Evolutionary conservation across 2,888 invertebrate genomes (phyloP).

Genomic region (Cinara cedri): DNA sequence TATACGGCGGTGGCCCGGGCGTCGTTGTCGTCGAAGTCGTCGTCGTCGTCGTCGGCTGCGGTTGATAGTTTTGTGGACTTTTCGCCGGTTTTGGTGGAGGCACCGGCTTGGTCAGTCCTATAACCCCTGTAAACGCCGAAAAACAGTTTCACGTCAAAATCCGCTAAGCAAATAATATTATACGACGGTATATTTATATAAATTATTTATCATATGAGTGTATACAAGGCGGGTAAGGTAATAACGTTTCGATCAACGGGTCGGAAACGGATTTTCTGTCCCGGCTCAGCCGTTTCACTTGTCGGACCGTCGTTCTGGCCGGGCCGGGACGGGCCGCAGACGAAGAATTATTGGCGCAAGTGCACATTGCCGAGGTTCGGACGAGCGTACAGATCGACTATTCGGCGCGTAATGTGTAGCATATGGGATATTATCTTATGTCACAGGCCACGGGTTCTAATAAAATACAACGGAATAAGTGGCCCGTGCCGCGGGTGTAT

Average conservation of each 20-base stretch:
- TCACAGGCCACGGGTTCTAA: conserved; percentile 32
- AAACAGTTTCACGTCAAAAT: not conserved
- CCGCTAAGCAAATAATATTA: no score
- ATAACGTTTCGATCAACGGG: conserved; percentile 38
- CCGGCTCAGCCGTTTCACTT: conserved; percentile 67
- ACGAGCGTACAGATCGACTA: conserved; percentile 44
- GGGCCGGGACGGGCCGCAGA: not conserved
- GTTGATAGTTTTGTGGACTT: conserved; percentile 63
- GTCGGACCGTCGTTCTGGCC: conserved; percentile 69
- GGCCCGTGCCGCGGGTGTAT: conserved; percentile 49
- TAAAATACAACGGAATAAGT: conserved; percentile 40
- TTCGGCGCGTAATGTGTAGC: conserved; percentile 25
- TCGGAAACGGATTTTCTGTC: conserved; percentile 47
- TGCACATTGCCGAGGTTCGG: conserved; percentile 15
- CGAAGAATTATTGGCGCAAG: conserved; percentile 31
- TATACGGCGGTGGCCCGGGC: conserved; percentile 67
- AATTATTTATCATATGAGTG: conserved; percentile 25
- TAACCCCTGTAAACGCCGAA: conserved; percentile 64
- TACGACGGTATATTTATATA: not conserved
- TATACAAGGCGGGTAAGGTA: conserved; percentile 29
- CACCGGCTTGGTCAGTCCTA: conserved; percentile 69
- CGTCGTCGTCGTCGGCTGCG: conserved; percentile 61
- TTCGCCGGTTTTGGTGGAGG: conserved; percentile 70
- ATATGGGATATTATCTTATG: conserved; percentile 31
- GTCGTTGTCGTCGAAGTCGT: no score